phyloP scores from a whole-genome alignment of 2,888 invertebrate genomes.

The Agriopis aurantiaria region DNA sequence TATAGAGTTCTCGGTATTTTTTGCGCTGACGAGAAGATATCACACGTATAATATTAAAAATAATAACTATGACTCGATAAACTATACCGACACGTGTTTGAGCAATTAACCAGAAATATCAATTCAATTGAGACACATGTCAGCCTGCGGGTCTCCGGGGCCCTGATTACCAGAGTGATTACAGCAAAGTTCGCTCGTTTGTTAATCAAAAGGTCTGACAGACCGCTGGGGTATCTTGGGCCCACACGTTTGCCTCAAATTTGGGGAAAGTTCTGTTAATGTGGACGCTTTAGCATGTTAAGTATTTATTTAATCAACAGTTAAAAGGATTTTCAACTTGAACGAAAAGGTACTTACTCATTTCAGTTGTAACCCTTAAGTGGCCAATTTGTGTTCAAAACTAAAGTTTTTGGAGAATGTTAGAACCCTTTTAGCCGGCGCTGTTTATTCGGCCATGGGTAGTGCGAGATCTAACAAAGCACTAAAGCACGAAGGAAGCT shows the following conservation, averaged over 20 bases:
- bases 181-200: constrained; percentile 38
- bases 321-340: constrained; percentile 11
- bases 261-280: constrained; percentile 28
- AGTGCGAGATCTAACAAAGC: too few species aligned
- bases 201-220: constrained; percentile 40
- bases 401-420: neutral
- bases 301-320: constrained; percentile 22
- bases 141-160: constrained; percentile 15
- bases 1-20: too few species aligned
- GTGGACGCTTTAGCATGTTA: constrained; percentile 15
- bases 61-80: neutral
- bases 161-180: constrained; percentile 35
- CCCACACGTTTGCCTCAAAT: constrained; percentile 16
- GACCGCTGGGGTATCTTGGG: constrained; percentile 28
- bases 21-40: too few species aligned
- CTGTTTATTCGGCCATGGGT: too few species aligned
- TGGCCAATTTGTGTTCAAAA: constrained; percentile 4
- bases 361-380: neutral
- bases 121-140: constrained; percentile 21
- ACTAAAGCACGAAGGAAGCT: too few species aligned
- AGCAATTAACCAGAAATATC: constrained; percentile 17
- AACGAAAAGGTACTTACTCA: constrained; percentile 5
- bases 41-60: too few species aligned
- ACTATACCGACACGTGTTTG: neutral
- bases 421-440: too few species aligned